Base-by-base conservation (phyloP, 2,888 invertebrate species). In the Choreutis nemorana region DNA sequence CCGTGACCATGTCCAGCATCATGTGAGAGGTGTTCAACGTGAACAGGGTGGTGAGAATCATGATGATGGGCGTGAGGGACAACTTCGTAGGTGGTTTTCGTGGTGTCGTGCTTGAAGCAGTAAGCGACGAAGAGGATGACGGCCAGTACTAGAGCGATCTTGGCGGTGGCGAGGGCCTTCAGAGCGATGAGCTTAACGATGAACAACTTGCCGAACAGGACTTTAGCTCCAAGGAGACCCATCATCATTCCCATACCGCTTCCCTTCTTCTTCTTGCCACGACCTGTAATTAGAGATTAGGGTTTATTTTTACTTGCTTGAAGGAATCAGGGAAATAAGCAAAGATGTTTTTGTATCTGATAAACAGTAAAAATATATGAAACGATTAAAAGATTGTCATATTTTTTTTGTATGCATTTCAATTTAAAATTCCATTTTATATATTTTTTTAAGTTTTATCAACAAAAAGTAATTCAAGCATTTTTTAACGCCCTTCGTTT, bases 81-180 rank as follows among this genome's bases (percentile, higher is more conserved):
- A 0, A 78, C 78, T 39, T 78, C 78, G 29, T 78, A 78, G 0
- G 75, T 75, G 1, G 78, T 78, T 47, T 77, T 78, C 0, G 66
- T 58, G 16, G 70, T 65, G 27, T 73, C 78, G 1, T 66, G 66
- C 34, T 78, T 78, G 43, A 78, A 37, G 34, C 77, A 75, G 52
- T 60, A 72, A 2, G 77, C 77, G 1, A 67, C 63, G 40, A 77
- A 67, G 45, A 91, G 86, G 42, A 91, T 83, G 31, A 83, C 84
- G 21, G 89, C 85, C 22, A 92, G 81, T 40, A 90, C 81, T 5
- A 92, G 67, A 1, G 91, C 91, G 41, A 91, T 84, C 77, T 92
- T 92, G 43, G 90, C 91, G 38, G 91, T 84, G 23, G 91, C 81
- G 33, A 92, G 79, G 5, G 91, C 91, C 66, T 92, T 92, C 64